These are phyloP conservation scores for Hippocampus mohnikei DNA, from an alignment of 2,113 vertebrate genomes.

Conservation along the genomic window DNA sequence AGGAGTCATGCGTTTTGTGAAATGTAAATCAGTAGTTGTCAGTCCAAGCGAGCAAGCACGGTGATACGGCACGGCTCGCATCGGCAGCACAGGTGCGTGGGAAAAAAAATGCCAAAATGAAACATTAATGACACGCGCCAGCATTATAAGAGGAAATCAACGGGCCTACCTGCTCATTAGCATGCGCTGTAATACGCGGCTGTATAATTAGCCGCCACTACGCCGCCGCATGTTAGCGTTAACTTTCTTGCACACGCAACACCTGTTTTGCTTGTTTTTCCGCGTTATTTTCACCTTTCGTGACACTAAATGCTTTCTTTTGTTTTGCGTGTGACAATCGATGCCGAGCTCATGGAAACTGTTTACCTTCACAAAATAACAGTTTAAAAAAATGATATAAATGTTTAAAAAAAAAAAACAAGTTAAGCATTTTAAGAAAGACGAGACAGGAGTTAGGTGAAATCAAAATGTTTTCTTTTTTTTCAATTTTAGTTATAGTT, in stretches of 20 bases:
- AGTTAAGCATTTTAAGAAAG: too few species aligned
- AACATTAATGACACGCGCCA: constrained; percentile 81
- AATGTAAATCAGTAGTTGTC: constrained; percentile 68
- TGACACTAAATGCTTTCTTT: not conserved
- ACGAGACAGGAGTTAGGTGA: too few species aligned
- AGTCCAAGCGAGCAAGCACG: constrained; percentile 57
- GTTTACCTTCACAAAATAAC: too few species aligned
- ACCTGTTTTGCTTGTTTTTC: constrained; percentile 76
- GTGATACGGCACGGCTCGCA: constrained; percentile 66
- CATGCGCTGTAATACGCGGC: constrained; percentile 77
- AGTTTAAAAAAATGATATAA: not conserved
- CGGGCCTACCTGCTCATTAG: constrained; percentile 80
- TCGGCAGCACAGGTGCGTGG: constrained; percentile 76
- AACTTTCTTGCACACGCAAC: constrained; percentile 73
- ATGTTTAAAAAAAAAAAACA: not conserved
- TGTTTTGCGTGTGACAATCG: not conserved
- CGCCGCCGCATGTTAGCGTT: constrained; percentile 79
- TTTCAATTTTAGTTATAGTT: too few species aligned
- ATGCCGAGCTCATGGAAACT: not conserved
- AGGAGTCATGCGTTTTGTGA: constrained; percentile 1
- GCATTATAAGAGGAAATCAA: constrained; percentile 81
- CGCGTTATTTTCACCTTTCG: constrained; percentile 49
- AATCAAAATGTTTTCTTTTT: too few species aligned
- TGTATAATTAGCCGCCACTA: constrained; percentile 77
- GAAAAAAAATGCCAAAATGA: constrained; percentile 73